Conservation (phyloP, 2,888 invertebrate genomes). For the Idaea straminata region DNA sequence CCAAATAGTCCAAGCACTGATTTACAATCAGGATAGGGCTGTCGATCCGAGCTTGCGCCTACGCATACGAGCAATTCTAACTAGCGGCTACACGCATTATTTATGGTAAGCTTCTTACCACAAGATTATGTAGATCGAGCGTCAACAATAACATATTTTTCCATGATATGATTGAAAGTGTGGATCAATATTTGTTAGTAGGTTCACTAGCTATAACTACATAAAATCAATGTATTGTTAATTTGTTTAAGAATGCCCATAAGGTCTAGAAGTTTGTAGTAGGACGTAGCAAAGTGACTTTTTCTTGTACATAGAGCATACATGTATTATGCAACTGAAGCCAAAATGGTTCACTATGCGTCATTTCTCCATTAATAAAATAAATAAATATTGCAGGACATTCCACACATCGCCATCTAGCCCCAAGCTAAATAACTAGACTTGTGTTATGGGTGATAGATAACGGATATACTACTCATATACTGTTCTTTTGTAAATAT, state of each 20-base stretch:
- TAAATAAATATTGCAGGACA: no score
- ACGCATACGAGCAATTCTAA: conserved; percentile 69
- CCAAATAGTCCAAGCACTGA: conserved; percentile 63
- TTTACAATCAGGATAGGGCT: conserved; percentile 76
- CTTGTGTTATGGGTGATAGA: no score
- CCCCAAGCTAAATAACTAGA: no score
- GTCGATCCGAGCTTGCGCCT: conserved; percentile 73
- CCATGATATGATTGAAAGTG: conserved; percentile 36
- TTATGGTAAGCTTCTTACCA: conserved; percentile 78
- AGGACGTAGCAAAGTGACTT: conserved; percentile 9
- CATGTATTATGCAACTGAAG: no score
- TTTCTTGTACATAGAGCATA: background rate
- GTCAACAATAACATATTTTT: conserved; percentile 70
- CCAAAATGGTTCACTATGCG: no score
- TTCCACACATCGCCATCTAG: no score
- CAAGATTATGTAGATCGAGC: conserved; percentile 74
- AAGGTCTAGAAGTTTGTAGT: conserved; percentile 8
- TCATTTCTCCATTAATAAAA: no score
- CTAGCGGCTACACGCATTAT: conserved; percentile 76
- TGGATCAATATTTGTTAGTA: conserved; percentile 41
- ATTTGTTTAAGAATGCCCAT: conserved; percentile 7
- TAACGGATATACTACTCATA: no score
- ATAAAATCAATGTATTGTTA: conserved; percentile 8
- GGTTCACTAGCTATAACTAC: background rate
- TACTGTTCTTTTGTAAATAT: no score